Percentiles rank a stretch among this genome's conserved stretches.
Conservation (phyloP, 2,888 invertebrate genomes). For the Cremastinae sp. region DNA sequence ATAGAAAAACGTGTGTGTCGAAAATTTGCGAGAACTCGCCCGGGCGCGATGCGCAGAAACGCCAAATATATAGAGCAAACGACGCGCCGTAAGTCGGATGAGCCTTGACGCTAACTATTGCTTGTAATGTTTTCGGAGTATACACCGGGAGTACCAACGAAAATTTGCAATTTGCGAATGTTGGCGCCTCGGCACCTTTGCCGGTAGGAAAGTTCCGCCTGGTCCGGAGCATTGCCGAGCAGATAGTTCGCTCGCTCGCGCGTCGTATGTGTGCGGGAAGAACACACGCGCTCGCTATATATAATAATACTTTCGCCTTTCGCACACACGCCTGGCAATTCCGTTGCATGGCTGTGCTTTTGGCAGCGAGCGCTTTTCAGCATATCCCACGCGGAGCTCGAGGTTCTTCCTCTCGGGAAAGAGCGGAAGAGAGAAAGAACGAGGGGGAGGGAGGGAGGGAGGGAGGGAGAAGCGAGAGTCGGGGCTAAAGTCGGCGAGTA, state of each 20-base stretch:
- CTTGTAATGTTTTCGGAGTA: slow-evolving; percentile 20
- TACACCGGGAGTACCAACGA: slow-evolving; percentile 14
- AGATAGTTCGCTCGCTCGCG: slow-evolving; percentile 25
- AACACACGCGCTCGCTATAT: slow-evolving; percentile 1
- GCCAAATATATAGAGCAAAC: slow-evolving; percentile 6
- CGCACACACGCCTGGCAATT: slow-evolving; percentile 34
- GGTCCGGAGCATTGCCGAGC: slow-evolving; percentile 14
- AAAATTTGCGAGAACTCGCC: no score
- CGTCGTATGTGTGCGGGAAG: slow-evolving; percentile 38
- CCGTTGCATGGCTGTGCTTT: slow-evolving; percentile 25
- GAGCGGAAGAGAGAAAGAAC: slow-evolving; percentile 22
- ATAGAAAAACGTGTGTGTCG: no score
- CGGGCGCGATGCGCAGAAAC: not conserved
- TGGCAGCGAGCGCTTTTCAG: slow-evolving; percentile 22
- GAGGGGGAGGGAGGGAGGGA: slow-evolving; percentile 25
- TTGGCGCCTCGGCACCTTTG: slow-evolving; percentile 2
- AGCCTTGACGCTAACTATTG: slow-evolving; percentile 6
- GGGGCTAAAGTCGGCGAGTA: slow-evolving; percentile 16
- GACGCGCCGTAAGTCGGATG: slow-evolving; percentile 14
- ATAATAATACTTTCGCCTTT: no score
- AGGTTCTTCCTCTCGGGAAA: no score
- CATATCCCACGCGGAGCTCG: not conserved
- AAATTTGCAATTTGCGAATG: slow-evolving; percentile 18
- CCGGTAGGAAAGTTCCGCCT: not conserved
- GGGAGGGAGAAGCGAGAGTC: not conserved